Evolutionary conservation across 2,888 invertebrate genomes (phyloP), one percentile per base, ranked within the genome.

Genomic region (Pomacea canaliculata): DNA sequence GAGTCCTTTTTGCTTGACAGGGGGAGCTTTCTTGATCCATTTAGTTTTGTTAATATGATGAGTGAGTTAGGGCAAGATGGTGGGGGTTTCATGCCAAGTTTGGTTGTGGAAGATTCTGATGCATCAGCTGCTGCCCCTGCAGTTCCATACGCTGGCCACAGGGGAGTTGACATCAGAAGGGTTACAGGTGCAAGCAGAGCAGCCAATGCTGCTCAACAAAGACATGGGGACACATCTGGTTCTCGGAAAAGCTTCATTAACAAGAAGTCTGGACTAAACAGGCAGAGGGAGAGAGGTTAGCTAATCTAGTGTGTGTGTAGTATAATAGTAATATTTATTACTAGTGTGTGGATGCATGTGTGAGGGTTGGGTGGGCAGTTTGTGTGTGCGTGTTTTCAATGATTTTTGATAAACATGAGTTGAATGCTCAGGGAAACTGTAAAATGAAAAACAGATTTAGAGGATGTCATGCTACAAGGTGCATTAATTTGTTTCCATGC

Each of bases 201-300:
- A 19, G 23, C 19, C 12, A 66, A 68, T 27, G 48, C 49, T 51
- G 59, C 27, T 23, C 65, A 71, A 65, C 63, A 70, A 59, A 75
- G 67, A 19, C 74, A 76, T 46, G 70, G 73, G 56, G 67, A 70
- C 7, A n/a, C 59, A 37, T 65, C 70, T 13, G 66, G 71, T 69
- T 51, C 72, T 18, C 65, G 63, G 9, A 80, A 81, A 73, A 76
- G 71, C 60, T 73, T 81, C 67, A 71, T 80, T 18, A 80, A 79
- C 71, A 80, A 78, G n/a, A 82, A 81, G 68, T 81, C 83, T 27
- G 82, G 83, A 37, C 66, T 83, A n/a, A 84, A 84, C 68, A 80
- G 78, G 49, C 80, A 81, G 59, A 82, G 81, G 23, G 66, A 78
- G 60, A 79, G 62, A 73, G 79, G 78, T 81, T 68, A 51, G 76